These are phyloP conservation scores for Molossus molossus DNA, from an alignment of 2,797 vertebrate genomes.

Conservation along the genomic window DNA sequence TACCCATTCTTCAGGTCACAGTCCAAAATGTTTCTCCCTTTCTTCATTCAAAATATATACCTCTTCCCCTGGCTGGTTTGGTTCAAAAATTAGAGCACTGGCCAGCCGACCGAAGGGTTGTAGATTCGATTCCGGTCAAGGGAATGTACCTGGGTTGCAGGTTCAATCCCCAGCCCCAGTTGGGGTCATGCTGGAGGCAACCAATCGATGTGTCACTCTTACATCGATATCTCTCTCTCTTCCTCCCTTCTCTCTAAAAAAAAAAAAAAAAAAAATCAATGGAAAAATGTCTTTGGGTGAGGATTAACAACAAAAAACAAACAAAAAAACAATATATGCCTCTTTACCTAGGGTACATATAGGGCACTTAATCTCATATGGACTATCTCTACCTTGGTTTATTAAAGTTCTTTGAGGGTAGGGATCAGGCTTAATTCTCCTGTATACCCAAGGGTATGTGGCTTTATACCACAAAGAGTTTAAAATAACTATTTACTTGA, in stretches of 20 bases:
- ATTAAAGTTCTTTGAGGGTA: not conserved
- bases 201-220: too few relatives aligned
- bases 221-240: too few relatives aligned
- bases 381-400: not conserved
- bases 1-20: not conserved
- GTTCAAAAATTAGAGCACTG: too few relatives aligned
- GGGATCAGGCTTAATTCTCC: not conserved
- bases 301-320: too few relatives aligned
- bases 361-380: not conserved
- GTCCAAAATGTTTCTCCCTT: not conserved
- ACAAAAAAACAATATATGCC: not conserved
- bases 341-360: not conserved
- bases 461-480: not conserved
- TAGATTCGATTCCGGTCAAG: too few relatives aligned
- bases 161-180: too few relatives aligned
- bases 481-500: constrained; percentile 5
- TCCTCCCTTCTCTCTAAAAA: too few relatives aligned
- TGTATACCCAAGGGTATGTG: not conserved
- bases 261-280: too few relatives aligned
- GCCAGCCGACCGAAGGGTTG: too few relatives aligned
- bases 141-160: too few relatives aligned
- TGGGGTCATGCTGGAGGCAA: too few relatives aligned
- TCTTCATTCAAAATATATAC: not conserved
- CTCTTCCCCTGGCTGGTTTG: not conserved
- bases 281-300: too few relatives aligned